Evolutionary conservation across 2,888 invertebrate genomes (phyloP).

Genomic region (Pocota personata): DNA sequence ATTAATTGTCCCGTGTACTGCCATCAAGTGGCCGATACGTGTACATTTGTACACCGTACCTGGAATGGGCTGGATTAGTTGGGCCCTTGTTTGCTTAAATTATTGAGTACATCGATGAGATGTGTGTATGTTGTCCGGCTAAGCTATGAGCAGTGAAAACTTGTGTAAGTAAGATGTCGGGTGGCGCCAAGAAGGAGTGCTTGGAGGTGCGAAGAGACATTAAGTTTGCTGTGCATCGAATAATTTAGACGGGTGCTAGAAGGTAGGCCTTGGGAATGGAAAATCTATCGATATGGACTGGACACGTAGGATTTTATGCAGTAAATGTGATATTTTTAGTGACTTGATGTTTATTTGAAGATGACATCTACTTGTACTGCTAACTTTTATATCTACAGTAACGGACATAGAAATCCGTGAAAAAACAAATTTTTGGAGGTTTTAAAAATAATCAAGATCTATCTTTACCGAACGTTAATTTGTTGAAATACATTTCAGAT

Average conservation of each 20-base stretch:
- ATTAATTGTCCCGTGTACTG: conserved; percentile 71
- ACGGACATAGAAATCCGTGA: no score
- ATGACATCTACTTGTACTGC: no score
- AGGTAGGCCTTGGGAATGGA: not conserved
- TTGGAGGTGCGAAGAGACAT: conserved; percentile 47
- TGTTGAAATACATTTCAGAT: no score
- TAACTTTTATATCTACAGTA: no score
- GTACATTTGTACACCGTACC: conserved; percentile 44
- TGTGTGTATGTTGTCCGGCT: not conserved
- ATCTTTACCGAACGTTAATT: no score
- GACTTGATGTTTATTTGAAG: no score
- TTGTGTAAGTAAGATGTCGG: conserved; percentile 64
- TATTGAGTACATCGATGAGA: conserved; percentile 64
- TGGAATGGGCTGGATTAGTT: conserved; percentile 65
- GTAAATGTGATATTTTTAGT: no score
- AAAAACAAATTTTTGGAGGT: no score
- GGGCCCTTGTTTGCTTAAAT: conserved; percentile 72
- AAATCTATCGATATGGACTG: not conserved
- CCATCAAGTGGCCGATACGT: conserved; percentile 65
- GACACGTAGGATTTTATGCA: no score
- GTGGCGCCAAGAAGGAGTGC: conserved; percentile 59
- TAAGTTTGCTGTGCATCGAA: conserved; percentile 44
- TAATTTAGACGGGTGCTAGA: conserved; percentile 35
- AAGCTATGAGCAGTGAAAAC: conserved; percentile 51
- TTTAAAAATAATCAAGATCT: no score